A percentile compares a stretch with the other conserved stretches of the same genome.
These are phyloP conservation scores for Drosophila ogumai DNA, from an alignment of 1,140 invertebrate species.

Conservation along the genomic window DNA sequence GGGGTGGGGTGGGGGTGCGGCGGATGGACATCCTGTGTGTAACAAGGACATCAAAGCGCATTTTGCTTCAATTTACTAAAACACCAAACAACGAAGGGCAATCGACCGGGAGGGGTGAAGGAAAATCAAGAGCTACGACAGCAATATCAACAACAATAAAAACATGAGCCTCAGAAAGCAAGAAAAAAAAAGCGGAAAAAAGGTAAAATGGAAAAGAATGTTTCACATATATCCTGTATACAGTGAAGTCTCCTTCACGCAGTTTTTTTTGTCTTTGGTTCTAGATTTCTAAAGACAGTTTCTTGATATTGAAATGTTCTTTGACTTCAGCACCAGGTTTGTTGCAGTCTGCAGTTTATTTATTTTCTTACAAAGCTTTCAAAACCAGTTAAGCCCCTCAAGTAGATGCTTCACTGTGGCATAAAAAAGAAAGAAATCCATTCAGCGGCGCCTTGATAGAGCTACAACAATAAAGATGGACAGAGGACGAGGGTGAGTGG, in stretches of 20 bases:
- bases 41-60: conserved; percentile 78
- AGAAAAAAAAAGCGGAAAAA: not conserved
- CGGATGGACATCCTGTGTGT: conserved; percentile 62
- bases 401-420: conserved; percentile 9
- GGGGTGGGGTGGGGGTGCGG: not conserved
- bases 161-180: conserved; percentile 25
- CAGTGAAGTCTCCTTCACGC: not conserved
- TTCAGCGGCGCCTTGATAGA: conserved; percentile 43
- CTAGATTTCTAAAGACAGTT: not conserved
- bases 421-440: conserved; percentile 24
- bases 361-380: no score
- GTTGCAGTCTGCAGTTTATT: no score
- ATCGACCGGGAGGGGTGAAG: conserved; percentile 1
- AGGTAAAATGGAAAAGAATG: conserved; percentile 24
- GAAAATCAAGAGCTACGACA: conserved; percentile 32
- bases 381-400: not conserved
- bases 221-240: conserved; percentile 14
- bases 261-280: not conserved
- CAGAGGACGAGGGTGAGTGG: conserved; percentile 1
- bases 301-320: no score
- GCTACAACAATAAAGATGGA: conserved; percentile 47
- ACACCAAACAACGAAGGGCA: conserved; percentile 63
- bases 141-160: conserved; percentile 48
- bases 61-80: conserved; percentile 84
- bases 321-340: no score